phyloP scores from a whole-genome alignment of 2,113 vertebrate genomes.

The Halcyon malimbica region DNA sequence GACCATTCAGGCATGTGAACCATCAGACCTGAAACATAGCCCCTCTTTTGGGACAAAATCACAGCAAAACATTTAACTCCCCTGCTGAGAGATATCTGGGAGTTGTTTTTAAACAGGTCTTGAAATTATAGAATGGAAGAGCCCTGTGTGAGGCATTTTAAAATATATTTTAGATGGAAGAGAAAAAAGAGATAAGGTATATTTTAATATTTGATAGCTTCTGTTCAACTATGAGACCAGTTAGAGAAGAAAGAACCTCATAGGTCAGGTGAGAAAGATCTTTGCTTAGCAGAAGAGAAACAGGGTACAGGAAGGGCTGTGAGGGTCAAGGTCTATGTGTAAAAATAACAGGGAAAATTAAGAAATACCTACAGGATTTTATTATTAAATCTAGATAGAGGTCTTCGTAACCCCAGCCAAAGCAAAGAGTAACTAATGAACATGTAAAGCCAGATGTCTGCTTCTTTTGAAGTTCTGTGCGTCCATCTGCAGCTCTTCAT shows the following conservation, averaged over 20 bases:
- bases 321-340: background rate
- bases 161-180: background rate
- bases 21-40: background rate
- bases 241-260: background rate
- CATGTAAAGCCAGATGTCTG: background rate
- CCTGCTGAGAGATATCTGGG: background rate
- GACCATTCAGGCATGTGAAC: rapidly evolving
- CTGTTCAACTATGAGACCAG: background rate
- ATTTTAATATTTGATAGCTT: background rate
- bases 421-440: background rate
- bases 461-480: background rate
- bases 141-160: background rate
- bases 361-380: background rate
- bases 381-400: background rate
- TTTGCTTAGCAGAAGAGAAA: background rate
- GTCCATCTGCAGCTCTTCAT: background rate
- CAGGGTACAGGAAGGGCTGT: background rate
- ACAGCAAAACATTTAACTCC: no score
- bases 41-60: background rate
- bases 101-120: background rate
- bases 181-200: background rate
- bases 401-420: background rate
- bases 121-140: background rate
- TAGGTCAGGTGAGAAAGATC: background rate
- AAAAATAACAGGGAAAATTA: background rate